These are phyloP conservation scores for Neuroterus valhalla DNA, from an alignment of 1,140 invertebrate species.

Conservation along the genomic window DNA sequence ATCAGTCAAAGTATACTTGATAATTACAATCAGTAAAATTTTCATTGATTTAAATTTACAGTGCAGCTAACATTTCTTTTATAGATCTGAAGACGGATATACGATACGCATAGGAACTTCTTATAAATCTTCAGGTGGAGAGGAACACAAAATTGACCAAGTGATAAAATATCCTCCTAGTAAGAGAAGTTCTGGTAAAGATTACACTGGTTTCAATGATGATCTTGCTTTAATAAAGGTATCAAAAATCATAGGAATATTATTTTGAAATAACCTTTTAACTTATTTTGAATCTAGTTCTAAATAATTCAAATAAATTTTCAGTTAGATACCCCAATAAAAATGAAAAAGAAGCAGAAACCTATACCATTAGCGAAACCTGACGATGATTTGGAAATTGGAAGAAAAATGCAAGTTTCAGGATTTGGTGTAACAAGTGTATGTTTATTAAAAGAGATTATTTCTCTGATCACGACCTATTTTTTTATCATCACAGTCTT, in stretches of 20 bases:
- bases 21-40: too few species aligned
- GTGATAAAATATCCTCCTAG: constrained; percentile 17
- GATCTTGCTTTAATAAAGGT: constrained; percentile 45
- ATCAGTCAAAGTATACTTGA: too few species aligned
- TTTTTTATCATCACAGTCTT: too few species aligned
- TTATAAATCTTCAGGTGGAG: constrained; percentile 25
- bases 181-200: not conserved
- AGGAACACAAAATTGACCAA: constrained; percentile 35
- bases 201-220: constrained; percentile 35
- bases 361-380: constrained; percentile 28
- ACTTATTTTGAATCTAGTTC: too few species aligned
- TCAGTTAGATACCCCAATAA: constrained; percentile 33
- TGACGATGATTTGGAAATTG: constrained; percentile 20
- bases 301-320: too few species aligned
- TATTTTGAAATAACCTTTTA: too few species aligned
- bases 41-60: too few species aligned
- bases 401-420: constrained; percentile 37
- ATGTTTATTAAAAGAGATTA: constrained; percentile 14
- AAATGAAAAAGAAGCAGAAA: constrained; percentile 35
- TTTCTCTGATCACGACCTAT: not conserved
- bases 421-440: constrained; percentile 41
- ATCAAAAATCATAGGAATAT: not conserved
- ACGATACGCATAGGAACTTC: constrained; percentile 1
- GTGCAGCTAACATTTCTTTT: not conserved
- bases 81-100: not conserved